Percentiles rank a stretch among this genome's conserved stretches.
Conservation (phyloP, 2,888 invertebrate species). For the Synanthedon myopaeformis region DNA sequence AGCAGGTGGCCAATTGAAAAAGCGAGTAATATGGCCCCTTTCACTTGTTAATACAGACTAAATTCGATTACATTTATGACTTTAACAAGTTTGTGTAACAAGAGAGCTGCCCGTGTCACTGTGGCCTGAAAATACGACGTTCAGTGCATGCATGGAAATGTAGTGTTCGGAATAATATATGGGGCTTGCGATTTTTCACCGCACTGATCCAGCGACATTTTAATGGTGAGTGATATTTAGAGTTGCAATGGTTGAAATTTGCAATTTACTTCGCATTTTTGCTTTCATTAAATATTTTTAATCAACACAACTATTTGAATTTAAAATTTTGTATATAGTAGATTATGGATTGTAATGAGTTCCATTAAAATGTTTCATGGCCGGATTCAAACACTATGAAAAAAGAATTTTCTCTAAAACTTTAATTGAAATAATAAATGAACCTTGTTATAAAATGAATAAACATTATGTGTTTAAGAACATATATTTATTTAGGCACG, state of each 20-base stretch:
- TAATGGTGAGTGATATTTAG: not conserved
- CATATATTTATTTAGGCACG: too few relatives aligned
- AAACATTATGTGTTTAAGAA: too few relatives aligned
- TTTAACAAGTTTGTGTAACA: conserved; percentile 11
- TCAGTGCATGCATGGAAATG: conserved; percentile 39
- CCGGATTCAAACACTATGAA: too few relatives aligned
- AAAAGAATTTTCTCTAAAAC: too few relatives aligned
- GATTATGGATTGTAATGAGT: too few relatives aligned
- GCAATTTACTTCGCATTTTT: too few relatives aligned
- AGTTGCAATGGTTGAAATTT: not conserved
- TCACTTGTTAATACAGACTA: conserved; percentile 10
- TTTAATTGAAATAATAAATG: too few relatives aligned
- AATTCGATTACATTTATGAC: conserved; percentile 8
- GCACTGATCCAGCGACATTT: not conserved
- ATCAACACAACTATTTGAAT: too few relatives aligned
- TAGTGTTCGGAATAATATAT: conserved; percentile 36
- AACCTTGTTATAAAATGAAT: too few relatives aligned
- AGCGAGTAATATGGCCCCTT: conserved; percentile 10
- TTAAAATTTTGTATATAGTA: too few relatives aligned
- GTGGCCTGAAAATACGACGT: conserved; percentile 39
- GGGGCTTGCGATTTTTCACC: conserved; percentile 3
- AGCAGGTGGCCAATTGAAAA: conserved; percentile 25
- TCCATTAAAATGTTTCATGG: too few relatives aligned
- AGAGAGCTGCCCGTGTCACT: conserved; percentile 29
- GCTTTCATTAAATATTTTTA: too few relatives aligned